These are phyloP conservation scores for Sesamia nonagrioides DNA, from an alignment of 1,140 invertebrate genomes.

Conservation along the genomic window DNA sequence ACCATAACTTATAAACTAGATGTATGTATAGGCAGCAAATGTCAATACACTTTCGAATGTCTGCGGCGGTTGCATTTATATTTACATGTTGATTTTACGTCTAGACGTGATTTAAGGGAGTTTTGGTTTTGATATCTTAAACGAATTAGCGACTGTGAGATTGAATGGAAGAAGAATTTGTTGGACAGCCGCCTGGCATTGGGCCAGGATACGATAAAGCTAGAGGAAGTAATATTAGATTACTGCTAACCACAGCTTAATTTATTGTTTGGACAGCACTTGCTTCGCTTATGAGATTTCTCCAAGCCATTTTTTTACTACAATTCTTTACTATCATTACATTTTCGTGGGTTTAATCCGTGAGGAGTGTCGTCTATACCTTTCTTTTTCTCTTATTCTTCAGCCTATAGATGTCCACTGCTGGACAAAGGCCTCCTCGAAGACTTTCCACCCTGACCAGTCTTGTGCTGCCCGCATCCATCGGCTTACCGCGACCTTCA, in stretches of 20 bases:
- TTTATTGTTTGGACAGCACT: conserved; percentile 11
- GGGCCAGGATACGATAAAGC: conserved; percentile 32
- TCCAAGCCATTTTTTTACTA: neutral
- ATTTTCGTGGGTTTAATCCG: no score
- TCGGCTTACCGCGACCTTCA: no score
- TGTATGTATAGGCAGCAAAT: neutral
- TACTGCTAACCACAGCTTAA: conserved; percentile 31
- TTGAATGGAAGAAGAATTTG: conserved; percentile 26
- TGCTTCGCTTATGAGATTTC: neutral
- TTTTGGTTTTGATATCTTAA: conserved; percentile 22
- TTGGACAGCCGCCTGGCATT: conserved; percentile 21
- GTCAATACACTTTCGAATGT: conserved; percentile 33
- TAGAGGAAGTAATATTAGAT: conserved; percentile 40
- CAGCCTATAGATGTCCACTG: no score
- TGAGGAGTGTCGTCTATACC: no score
- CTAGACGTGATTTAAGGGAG: conserved; percentile 5
- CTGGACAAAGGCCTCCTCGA: no score
- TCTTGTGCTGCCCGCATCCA: no score
- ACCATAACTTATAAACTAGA: neutral
- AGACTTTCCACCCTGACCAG: no score
- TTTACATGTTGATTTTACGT: conserved; percentile 34
- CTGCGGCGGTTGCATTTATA: neutral
- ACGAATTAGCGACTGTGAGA: conserved; percentile 2
- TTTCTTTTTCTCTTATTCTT: no score
- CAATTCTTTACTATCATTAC: neutral